Evolutionary conservation across 2,113 vertebrate species (phyloP).

Genomic region (Phaethornis superciliosus): DNA sequence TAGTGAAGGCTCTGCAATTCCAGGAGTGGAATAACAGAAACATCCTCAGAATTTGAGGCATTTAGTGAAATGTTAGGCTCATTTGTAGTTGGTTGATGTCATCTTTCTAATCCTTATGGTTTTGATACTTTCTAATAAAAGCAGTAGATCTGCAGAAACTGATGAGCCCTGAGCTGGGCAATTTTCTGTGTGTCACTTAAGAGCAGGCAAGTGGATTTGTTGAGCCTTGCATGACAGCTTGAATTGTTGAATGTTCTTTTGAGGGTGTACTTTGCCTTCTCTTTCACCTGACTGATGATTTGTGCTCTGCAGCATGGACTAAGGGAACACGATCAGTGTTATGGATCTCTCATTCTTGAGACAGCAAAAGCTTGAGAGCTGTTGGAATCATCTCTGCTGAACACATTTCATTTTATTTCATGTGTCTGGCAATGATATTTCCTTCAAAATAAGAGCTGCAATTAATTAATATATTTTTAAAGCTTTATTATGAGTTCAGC

Average conservation of each 20-base stretch:
- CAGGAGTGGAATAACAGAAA: not conserved
- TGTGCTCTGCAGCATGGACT: not conserved
- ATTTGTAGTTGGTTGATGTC: not conserved
- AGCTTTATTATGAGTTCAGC: not conserved
- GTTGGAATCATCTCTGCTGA: not conserved
- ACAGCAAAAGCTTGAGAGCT: not conserved
- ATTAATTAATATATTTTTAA: not conserved
- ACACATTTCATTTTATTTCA: not conserved
- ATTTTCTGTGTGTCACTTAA: not conserved
- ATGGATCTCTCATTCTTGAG: not conserved
- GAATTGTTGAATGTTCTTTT: not conserved
- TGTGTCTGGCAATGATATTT: not conserved
- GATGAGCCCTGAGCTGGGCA: not conserved
- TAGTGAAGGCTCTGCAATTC: not conserved
- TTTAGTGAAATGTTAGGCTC: not conserved
- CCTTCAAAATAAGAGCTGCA: not conserved
- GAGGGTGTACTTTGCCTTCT: not conserved
- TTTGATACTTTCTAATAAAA: not conserved
- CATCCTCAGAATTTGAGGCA: not conserved
- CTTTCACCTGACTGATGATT: not conserved
- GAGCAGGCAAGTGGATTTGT: conserved; percentile 1
- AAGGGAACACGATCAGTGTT: not conserved
- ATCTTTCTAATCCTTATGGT: not conserved
- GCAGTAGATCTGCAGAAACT: not conserved
- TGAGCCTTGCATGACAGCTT: not conserved